These are phyloP conservation scores for Tyria jacobaeae DNA, from an alignment of 2,888 invertebrate genomes.

Conservation along the genomic window DNA sequence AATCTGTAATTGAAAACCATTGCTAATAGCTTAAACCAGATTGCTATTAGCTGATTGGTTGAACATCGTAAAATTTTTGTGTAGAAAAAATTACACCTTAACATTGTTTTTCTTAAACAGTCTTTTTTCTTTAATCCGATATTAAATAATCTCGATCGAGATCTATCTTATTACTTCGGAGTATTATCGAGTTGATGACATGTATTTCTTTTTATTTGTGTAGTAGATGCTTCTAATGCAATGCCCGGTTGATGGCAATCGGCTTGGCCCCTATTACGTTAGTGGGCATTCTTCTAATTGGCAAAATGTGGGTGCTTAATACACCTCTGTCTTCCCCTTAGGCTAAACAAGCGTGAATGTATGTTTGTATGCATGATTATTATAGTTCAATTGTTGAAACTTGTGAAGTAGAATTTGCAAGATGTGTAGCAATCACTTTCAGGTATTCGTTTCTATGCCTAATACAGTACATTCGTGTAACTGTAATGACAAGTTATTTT, in stretches of 20 bases:
- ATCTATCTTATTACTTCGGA: constrained; percentile 26
- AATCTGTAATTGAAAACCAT: constrained; percentile 12
- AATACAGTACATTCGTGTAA: too few species aligned
- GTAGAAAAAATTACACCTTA: background rate
- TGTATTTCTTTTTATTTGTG: background rate
- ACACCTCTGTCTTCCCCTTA: too few species aligned
- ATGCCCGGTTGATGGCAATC: too few species aligned
- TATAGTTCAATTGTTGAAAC: too few species aligned
- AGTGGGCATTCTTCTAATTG: too few species aligned
- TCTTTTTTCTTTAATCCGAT: constrained; percentile 10
- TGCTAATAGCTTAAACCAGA: too few species aligned
- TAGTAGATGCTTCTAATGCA: too few species aligned
- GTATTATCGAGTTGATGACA: constrained; percentile 15
- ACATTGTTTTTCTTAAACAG: background rate
- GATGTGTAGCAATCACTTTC: background rate
- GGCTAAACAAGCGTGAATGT: too few species aligned
- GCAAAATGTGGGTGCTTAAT: too few species aligned
- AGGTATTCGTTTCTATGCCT: too few species aligned
- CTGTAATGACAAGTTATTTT: background rate
- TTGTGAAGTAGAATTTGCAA: background rate
- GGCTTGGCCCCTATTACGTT: too few species aligned
- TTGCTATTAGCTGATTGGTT: constrained; percentile 9
- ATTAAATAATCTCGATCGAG: constrained; percentile 32
- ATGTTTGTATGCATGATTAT: too few species aligned
- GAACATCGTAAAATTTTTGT: constrained; percentile 6